A percentile compares a stretch with the other conserved stretches of the same genome.
Evolutionary conservation across 2,113 vertebrate genomes (phyloP).

Genomic region (Phyllostomus hastatus): DNA sequence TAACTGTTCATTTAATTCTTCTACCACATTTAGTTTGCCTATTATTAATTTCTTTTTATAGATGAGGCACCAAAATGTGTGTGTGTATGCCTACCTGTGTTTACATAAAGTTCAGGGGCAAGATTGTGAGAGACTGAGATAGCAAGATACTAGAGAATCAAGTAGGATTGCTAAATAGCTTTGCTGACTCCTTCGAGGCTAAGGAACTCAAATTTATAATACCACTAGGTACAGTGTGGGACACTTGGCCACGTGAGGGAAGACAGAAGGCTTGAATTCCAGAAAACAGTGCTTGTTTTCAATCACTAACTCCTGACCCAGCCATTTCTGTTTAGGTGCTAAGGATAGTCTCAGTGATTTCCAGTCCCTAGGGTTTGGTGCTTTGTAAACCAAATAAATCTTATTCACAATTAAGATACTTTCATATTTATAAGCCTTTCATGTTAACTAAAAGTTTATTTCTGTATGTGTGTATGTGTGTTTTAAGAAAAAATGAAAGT

Average conservation of each 20-base stretch:
- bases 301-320: background rate
- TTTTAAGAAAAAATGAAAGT: background rate
- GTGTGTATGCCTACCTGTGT: background rate
- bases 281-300: background rate
- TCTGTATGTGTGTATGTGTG: background rate
- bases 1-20: background rate
- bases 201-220: background rate
- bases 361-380: background rate
- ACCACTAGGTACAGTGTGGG: background rate
- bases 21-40: background rate
- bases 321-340: background rate
- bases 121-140: background rate
- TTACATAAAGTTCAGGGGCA: background rate
- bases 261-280: background rate
- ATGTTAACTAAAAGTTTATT: conserved; percentile 38
- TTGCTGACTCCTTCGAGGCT: background rate
- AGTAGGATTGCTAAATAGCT: background rate
- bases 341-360: background rate
- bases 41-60: background rate
- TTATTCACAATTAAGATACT: background rate
- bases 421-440: conserved; percentile 27
- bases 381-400: conserved; percentile 36
- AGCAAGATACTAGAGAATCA: background rate
- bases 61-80: background rate
- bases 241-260: background rate